Evolutionary conservation across 2,113 vertebrate species (phyloP).

Genomic region (Pipa parva): DNA sequence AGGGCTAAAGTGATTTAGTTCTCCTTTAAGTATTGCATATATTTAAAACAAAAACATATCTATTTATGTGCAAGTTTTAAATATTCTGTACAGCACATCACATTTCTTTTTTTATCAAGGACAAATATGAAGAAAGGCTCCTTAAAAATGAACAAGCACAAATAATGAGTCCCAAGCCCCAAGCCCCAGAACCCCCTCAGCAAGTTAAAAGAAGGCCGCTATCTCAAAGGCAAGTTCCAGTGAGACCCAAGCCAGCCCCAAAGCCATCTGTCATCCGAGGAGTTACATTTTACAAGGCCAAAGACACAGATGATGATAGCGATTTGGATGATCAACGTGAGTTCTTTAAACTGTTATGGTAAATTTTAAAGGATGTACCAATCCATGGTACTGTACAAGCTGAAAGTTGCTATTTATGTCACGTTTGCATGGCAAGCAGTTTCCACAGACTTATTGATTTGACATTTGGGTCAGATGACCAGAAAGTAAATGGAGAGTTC

Average conservation of each 20-base stretch:
- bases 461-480: too few species aligned
- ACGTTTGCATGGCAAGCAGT: too few species aligned
- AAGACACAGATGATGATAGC: slow-evolving; percentile 72
- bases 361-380: too few species aligned
- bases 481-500: too few species aligned
- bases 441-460: too few species aligned
- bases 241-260: slow-evolving; percentile 59
- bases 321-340: slow-evolving; percentile 84
- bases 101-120: slow-evolving; percentile 49
- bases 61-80: not conserved
- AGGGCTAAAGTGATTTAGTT: too few species aligned
- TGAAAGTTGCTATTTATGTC: too few species aligned
- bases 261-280: slow-evolving; percentile 80
- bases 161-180: slow-evolving; percentile 46
- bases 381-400: too few species aligned
- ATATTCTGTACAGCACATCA: not conserved
- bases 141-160: slow-evolving; percentile 55
- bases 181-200: slow-evolving; percentile 45
- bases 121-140: slow-evolving; percentile 74
- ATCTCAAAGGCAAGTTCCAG: slow-evolving; percentile 52
- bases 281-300: slow-evolving; percentile 92
- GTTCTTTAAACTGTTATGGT: slow-evolving; percentile 46
- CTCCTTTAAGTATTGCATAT: too few species aligned
- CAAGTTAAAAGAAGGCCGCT: slow-evolving; percentile 50
- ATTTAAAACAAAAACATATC: too few species aligned